Evolutionary conservation across 2,888 invertebrate genomes (phyloP).

Genomic region (Eubasilissa splendida): DNA sequence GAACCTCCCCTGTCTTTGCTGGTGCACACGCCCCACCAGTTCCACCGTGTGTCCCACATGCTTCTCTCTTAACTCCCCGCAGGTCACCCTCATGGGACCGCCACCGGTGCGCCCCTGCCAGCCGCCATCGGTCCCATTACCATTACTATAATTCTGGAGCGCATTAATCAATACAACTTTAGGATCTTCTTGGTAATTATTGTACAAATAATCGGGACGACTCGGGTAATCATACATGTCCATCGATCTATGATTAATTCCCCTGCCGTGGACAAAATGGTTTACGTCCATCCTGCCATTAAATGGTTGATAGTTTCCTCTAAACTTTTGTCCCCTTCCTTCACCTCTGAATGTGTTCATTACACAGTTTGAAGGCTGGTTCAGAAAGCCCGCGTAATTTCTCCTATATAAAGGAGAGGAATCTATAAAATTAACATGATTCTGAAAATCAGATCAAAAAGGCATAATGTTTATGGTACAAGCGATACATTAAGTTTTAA

Average conservation of each 20-base stretch:
- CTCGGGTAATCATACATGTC: slow-evolving; percentile 15
- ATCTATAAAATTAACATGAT: not conserved
- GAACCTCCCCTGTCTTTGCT: slow-evolving; percentile 73
- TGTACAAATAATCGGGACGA: not conserved
- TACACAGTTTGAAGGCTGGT: not conserved
- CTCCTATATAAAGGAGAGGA: not conserved
- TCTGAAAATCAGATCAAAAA: too few species aligned
- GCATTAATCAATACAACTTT: not conserved
- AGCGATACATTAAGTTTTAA: too few species aligned
- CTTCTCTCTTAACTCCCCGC: slow-evolving; percentile 73
- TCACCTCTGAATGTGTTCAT: slow-evolving; percentile 15
- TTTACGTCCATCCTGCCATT: not conserved
- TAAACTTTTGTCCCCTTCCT: not conserved
- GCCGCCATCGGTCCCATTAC: not conserved
- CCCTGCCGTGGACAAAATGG: not conserved
- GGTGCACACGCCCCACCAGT: slow-evolving; percentile 77
- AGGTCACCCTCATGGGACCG: slow-evolving; percentile 65
- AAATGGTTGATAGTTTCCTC: not conserved
- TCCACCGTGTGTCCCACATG: slow-evolving; percentile 73
- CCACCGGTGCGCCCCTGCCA: not conserved
- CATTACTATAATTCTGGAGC: slow-evolving; percentile 11
- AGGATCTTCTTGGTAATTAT: slow-evolving; percentile 3
- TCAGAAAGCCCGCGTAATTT: not conserved
- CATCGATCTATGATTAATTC: not conserved
- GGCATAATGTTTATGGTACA: too few species aligned